Evolutionary conservation across 2,797 vertebrate genomes (phyloP).

Genomic region (Sciurus carolinensis): DNA sequence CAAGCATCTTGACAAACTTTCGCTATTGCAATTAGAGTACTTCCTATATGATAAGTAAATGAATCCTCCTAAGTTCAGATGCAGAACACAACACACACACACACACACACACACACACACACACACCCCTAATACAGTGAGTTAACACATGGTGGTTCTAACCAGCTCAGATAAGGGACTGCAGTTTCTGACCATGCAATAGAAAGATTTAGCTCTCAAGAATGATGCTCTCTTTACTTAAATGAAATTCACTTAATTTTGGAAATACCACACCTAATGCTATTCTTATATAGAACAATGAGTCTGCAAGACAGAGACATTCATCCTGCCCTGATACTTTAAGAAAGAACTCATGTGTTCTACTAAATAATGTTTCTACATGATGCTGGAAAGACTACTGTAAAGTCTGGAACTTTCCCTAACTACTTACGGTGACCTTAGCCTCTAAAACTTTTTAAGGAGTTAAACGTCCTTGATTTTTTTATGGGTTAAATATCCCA

Average conservation of each 20-base stretch:
- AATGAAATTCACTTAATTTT: constrained; percentile 39
- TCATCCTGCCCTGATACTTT: not conserved
- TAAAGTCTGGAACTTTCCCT: not conserved
- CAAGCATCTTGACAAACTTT: constrained; percentile 68
- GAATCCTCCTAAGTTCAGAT: constrained; percentile 7
- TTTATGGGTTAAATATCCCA: not conserved
- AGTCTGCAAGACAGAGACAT: not conserved
- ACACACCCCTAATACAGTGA: not conserved
- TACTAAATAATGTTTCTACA: not conserved
- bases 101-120: no score
- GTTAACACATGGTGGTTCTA: not conserved
- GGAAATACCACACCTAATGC: not conserved
- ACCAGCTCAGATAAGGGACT: not conserved
- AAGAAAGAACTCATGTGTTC: not conserved
- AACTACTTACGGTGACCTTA: not conserved
- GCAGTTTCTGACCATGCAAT: not conserved
- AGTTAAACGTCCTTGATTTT: not conserved
- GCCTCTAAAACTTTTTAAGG: constrained; percentile 23
- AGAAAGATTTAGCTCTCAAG: not conserved
- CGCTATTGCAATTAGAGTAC: constrained; percentile 71
- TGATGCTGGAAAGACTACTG: not conserved
- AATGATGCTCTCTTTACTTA: not conserved
- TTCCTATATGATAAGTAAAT: constrained; percentile 51
- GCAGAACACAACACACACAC: not conserved
- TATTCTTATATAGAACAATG: not conserved